Base-by-base conservation (phyloP, 1,140 invertebrate genomes). In the Heliconius hermathena region DNA sequence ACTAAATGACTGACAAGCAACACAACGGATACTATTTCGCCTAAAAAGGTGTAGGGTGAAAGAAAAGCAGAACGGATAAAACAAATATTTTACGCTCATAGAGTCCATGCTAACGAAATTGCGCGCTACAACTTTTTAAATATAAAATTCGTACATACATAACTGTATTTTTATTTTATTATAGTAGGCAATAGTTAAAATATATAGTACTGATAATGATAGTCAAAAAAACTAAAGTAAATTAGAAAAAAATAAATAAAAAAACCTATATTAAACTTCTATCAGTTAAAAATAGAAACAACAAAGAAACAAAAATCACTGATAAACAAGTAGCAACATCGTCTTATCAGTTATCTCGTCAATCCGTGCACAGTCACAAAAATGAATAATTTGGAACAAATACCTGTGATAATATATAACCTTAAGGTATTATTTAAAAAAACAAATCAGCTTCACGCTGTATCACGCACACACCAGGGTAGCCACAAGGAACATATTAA, bases 391-490 rank as follows among this genome's bases (percentile, higher is more conserved):
- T 66, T 66, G 26, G 26, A 5, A 66, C 11, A 66, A 66, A 16
- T 9, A 16, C 3, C 22, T 66, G 11, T 66, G 60, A 66, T 13
- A 16, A 66, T 66, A 66, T 16, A 66, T 29, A 66, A 66, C 11
- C 22, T 66, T 66, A 18, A 29, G 9, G 41, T 78, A 80, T 78
- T 80, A 79, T 82, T 83, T 85, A 77, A 82, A 46, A 46, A 46
- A 4, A 16, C 41, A 1, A 46, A 46, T 46, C 41, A 16, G 41
- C 3, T 46, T 46, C 41, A 46, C 41, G 13, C 41, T 46, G 0
- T 16, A 46, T 16, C 41, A 0, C 41, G 41, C 13, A 46, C 41
- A 46, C 0, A 46, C 0, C 41, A 16, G 13, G 41, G 3, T 16
- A 46, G 41, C 0, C 41, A 46, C 3, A 4, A 13, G 41, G 8